Conservation (phyloP, 2,113 vertebrate species). For the Heterochromis multidens region DNA sequence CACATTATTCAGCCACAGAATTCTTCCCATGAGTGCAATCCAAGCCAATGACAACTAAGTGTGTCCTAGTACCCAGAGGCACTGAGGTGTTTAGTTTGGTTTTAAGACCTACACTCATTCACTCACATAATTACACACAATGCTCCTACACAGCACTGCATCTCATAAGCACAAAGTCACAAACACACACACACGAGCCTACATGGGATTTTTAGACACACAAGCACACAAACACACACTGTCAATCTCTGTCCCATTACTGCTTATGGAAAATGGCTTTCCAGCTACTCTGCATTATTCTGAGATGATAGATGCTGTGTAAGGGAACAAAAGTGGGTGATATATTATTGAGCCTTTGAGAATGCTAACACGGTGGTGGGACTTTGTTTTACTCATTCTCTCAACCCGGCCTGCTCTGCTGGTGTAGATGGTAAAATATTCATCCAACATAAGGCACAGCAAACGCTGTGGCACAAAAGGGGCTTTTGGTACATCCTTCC, state of each 20-base stretch:
- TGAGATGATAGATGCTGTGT: slow-evolving; percentile 62
- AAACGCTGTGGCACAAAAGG: background rate
- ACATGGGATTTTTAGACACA: background rate
- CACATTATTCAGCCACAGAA: slow-evolving; percentile 57
- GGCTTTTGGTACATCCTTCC: background rate
- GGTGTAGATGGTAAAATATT: slow-evolving; percentile 52
- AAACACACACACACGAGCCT: background rate
- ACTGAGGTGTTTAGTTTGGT: slow-evolving; percentile 54
- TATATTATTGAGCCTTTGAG: slow-evolving; percentile 64
- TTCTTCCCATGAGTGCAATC: slow-evolving; percentile 61
- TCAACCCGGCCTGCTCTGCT: slow-evolving; percentile 16
- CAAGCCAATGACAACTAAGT: slow-evolving; percentile 60
- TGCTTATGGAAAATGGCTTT: slow-evolving; percentile 54
- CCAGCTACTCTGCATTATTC: slow-evolving; percentile 38
- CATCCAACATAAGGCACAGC: slow-evolving; percentile 20
- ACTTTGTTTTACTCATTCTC: slow-evolving; percentile 58
- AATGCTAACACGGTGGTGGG: slow-evolving; percentile 52
- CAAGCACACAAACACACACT: background rate
- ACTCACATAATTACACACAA: slow-evolving; percentile 36
- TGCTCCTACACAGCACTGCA: background rate
- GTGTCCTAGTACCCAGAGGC: slow-evolving; percentile 52
- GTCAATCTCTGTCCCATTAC: slow-evolving; percentile 61
- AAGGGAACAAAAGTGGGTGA: slow-evolving; percentile 62
- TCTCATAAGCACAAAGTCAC: background rate
- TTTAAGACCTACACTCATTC: slow-evolving; percentile 48